These are phyloP conservation scores for Theocolax elegans DNA, from an alignment of 1,140 invertebrate genomes.

Conservation along the genomic window DNA sequence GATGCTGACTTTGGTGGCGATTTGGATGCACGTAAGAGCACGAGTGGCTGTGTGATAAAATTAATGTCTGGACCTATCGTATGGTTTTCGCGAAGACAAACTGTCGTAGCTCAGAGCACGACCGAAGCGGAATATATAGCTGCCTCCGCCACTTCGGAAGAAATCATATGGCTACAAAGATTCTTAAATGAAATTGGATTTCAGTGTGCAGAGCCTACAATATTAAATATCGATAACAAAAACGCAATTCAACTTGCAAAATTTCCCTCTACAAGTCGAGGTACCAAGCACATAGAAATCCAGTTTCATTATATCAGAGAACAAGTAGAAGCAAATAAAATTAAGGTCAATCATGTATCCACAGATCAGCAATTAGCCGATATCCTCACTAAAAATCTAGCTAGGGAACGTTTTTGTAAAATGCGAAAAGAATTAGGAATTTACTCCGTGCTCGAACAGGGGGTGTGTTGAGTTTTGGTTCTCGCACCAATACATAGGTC, in stretches of 20 bases:
- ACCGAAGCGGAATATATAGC: conserved; percentile 59
- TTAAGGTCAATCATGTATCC: no score
- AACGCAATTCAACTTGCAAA: conserved; percentile 5
- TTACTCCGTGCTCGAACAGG: no score
- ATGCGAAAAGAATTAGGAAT: no score
- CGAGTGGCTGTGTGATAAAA: neutral
- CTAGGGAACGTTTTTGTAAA: no score
- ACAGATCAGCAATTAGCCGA: conserved; percentile 12
- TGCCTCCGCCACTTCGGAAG: conserved; percentile 57
- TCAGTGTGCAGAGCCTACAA: neutral
- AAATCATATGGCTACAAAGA: conserved; percentile 55
- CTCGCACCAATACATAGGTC: no score
- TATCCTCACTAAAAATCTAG: neutral
- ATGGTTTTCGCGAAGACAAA: neutral
- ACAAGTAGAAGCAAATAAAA: no score
- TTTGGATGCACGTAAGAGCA: neutral
- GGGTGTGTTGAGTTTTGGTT: no score
- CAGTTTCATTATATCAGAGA: no score
- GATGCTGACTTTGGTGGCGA: no score
- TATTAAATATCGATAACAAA: conserved; percentile 1
- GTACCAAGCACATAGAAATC: conserved; percentile 14
- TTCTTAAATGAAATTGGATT: neutral
- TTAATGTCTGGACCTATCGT: neutral
- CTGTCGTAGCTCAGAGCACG: conserved; percentile 4
- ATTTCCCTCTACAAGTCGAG: neutral